Percentiles rank a stretch among this genome's conserved stretches.
Conservation (phyloP, 2,797 vertebrate species). For the Falco peregrinus region DNA sequence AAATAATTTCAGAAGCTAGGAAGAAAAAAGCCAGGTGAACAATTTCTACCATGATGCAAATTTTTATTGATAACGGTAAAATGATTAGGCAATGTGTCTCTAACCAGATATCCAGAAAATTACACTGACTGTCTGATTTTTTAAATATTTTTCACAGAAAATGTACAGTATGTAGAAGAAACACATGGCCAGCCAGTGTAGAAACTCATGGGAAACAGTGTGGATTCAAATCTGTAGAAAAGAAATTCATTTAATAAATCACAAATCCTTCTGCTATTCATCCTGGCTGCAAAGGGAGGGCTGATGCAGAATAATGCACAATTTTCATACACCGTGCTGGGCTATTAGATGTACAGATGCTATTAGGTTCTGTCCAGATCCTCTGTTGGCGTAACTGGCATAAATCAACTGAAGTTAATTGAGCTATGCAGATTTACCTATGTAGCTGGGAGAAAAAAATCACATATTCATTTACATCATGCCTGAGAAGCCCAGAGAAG, state of each 20-base stretch:
- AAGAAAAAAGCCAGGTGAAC: not conserved
- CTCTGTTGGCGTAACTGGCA: not conserved
- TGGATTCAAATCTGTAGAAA: not conserved
- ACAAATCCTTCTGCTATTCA: conserved; percentile 8
- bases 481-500: not conserved
- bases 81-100: not conserved
- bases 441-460: conserved; percentile 27
- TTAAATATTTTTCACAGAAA: conserved; percentile 17
- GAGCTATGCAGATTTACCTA: not conserved
- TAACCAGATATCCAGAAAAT: not conserved
- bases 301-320: conserved; percentile 1
- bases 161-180: not conserved
- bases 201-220: not conserved
- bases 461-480: not conserved
- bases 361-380: not conserved
- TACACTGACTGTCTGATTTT: not conserved
- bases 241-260: conserved; percentile 21
- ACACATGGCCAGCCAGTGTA: not conserved
- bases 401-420: conserved; percentile 27
- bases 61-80: conserved; percentile 26
- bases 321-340: not conserved
- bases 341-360: not conserved
- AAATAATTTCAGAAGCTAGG: conserved; percentile 28
- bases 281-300: not conserved
- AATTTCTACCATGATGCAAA: not conserved